Percentiles rank a stretch among this genome's conserved stretches.
Evolutionary conservation across 2,888 invertebrate species (phyloP).

Genomic region (Stegophylla sp.): DNA sequence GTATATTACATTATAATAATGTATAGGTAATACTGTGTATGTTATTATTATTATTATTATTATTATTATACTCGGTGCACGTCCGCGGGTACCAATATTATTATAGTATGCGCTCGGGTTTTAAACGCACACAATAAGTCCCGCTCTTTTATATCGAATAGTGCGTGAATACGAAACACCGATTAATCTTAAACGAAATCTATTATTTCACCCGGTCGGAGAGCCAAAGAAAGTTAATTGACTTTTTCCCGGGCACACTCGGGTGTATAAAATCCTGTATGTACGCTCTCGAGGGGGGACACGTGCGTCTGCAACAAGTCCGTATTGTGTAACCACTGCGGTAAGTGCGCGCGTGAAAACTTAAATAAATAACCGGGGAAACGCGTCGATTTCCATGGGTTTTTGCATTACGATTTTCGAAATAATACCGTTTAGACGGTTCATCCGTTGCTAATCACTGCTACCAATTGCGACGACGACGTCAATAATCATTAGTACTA

Average conservation of each 20-base stretch:
- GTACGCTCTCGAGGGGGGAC: neutral
- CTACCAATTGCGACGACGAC: too few species aligned
- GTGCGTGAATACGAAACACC: neutral
- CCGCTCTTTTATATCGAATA: too few species aligned
- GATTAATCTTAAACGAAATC: constrained; percentile 54
- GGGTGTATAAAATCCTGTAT: neutral
- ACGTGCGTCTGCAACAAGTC: neutral
- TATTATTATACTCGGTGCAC: neutral
- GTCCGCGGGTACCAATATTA: neutral
- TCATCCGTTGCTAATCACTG: too few species aligned
- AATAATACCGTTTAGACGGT: too few species aligned
- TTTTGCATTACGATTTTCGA: neutral
- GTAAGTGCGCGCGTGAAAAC: neutral
- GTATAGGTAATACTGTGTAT: neutral
- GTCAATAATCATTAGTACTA: too few species aligned
- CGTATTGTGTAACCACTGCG: neutral
- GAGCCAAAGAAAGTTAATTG: constrained; percentile 47
- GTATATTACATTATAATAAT: too few species aligned
- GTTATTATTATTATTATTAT: neutral
- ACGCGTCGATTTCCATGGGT: neutral
- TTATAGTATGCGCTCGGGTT: too few species aligned
- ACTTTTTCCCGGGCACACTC: neutral
- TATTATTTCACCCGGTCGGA: constrained; percentile 32
- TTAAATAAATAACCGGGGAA: neutral
- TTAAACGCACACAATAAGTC: constrained; percentile 11